Evolutionary conservation across 1,140 invertebrate species (phyloP).

Genomic region (Magallana angulata): DNA sequence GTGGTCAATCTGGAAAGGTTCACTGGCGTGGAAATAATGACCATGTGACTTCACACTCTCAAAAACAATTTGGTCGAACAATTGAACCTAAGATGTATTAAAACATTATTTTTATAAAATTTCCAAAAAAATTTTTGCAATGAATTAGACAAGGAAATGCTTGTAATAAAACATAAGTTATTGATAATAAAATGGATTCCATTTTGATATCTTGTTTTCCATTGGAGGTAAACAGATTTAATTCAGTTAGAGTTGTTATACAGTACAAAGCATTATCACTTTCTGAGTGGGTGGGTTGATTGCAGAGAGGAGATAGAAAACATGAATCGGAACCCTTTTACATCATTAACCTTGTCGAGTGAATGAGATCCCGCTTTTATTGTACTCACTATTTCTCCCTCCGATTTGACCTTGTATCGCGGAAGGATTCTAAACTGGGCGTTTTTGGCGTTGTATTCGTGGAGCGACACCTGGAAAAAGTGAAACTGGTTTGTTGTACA

Average conservation of each 20-base stretch:
- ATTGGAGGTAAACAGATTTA: background rate
- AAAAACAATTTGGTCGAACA: slow-evolving; percentile 79
- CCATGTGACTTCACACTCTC: slow-evolving; percentile 80
- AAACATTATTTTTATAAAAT: no score
- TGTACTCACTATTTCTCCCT: slow-evolving; percentile 79
- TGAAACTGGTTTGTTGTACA: background rate
- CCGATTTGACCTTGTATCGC: slow-evolving; percentile 80
- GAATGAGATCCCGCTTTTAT: background rate
- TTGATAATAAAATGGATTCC: no score
- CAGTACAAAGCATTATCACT: no score
- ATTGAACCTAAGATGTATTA: slow-evolving; percentile 71
- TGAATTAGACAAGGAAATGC: no score
- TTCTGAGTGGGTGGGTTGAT: background rate
- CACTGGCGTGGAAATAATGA: slow-evolving; percentile 79
- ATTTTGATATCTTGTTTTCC: no score
- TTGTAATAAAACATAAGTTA: no score
- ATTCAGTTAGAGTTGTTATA: background rate
- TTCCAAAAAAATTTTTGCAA: no score
- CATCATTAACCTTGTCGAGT: background rate
- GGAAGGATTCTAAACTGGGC: slow-evolving; percentile 79
- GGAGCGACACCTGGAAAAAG: slow-evolving; percentile 74
- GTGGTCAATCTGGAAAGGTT: slow-evolving; percentile 73
- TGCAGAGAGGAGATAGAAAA: background rate
- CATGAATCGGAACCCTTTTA: background rate
- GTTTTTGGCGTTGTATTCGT: slow-evolving; percentile 78